Evolutionary conservation across 2,113 vertebrate species (phyloP).

Genomic region (Nyctereutes procyonoides): DNA sequence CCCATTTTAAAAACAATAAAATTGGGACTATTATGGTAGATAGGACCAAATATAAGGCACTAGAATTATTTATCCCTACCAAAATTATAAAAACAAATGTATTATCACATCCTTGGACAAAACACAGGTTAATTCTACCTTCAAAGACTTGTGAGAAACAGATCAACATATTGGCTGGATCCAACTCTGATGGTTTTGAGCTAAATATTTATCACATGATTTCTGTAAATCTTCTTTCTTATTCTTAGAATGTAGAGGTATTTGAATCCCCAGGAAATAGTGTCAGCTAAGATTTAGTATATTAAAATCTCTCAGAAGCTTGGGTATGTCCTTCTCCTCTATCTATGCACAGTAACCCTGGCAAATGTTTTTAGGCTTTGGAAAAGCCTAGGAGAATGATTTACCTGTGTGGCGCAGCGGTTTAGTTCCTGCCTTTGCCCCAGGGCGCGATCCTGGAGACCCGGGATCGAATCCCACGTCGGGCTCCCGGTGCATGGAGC

Average conservation of each 20-base stretch:
- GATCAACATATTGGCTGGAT: neutral
- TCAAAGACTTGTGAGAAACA: neutral
- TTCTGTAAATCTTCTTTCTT: neutral
- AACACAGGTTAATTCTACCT: neutral
- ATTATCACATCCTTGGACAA: neutral
- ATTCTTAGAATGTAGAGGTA: neutral
- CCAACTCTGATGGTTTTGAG: neutral
- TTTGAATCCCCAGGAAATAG: neutral
- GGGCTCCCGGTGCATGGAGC: too few species aligned
- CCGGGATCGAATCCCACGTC: too few species aligned
- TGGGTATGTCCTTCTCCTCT: neutral
- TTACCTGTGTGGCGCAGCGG: too few species aligned
- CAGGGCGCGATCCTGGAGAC: too few species aligned
- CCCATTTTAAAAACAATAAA: neutral
- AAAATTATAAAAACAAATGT: conserved; percentile 20
- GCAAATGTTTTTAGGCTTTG: neutral
- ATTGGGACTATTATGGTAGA: neutral
- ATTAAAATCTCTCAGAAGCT: neutral
- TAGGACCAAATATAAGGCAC: neutral
- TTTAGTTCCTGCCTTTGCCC: too few species aligned
- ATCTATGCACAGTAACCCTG: neutral
- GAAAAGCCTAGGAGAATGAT: neutral
- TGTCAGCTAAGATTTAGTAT: neutral
- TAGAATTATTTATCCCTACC: neutral
- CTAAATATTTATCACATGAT: neutral